These are phyloP conservation scores for Cheumatopsyche charites DNA, from an alignment of 1,140 invertebrate genomes.

Conservation along the genomic window DNA sequence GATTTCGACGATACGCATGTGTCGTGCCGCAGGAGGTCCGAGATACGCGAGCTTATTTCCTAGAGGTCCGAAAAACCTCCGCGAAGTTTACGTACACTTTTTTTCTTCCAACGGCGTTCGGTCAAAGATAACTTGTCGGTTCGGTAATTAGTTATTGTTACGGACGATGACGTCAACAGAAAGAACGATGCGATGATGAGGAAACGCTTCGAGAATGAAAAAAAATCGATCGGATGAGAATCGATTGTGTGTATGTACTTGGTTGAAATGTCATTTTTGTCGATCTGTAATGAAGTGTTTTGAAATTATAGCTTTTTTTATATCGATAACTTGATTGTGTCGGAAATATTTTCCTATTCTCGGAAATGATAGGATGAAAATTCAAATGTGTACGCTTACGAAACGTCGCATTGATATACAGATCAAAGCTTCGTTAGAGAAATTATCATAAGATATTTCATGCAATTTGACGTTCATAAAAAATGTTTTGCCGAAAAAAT, in stretches of 20 bases:
- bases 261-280: background rate
- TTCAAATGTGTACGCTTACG: too few relatives aligned
- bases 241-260: conserved; percentile 32
- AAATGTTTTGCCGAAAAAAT: background rate
- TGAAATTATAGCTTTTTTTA: too few relatives aligned
- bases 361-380: too few relatives aligned
- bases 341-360: too few relatives aligned
- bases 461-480: background rate
- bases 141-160: conserved; percentile 38
- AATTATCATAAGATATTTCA: too few relatives aligned
- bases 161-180: conserved; percentile 28
- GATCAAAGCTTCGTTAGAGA: too few relatives aligned
- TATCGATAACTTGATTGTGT: too few relatives aligned
- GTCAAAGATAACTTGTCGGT: conserved; percentile 16
- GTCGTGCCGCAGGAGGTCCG: conserved; percentile 6
- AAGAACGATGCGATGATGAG: conserved; percentile 6
- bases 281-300: too few relatives aligned
- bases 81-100: background rate
- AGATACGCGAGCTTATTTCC: background rate
- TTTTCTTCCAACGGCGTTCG: background rate
- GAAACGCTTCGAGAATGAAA: background rate
- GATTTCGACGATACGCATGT: background rate
- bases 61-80: background rate
- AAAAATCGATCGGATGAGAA: conserved; percentile 33
- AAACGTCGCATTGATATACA: background rate